Base-by-base conservation (phyloP, 2,113 vertebrate genomes). In the Cynocephalus volans region DNA sequence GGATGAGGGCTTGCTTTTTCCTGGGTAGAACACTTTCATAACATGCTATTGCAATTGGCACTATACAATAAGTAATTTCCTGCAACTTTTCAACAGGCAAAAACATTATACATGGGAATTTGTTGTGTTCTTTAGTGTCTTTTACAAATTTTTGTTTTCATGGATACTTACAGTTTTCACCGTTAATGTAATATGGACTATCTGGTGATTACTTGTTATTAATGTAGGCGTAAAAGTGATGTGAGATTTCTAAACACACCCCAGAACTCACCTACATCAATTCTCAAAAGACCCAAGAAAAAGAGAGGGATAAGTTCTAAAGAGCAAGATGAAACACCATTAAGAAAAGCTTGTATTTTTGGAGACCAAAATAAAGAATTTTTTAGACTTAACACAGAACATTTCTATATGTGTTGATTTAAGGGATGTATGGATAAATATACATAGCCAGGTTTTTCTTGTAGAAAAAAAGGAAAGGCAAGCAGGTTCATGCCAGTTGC, bases 121-220 rank as follows among this genome's bases (percentile, higher is more conserved):
- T 0, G 2, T 58, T 70, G 83, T 23, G 79, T 72, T 88, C 50
- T 69, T 81, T 97, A 87, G 93, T 82, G 48, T 88, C 70, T 82
- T 70, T 54, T 64, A 76, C 17, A 89, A 84, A 90, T 88, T 85
- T 97, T 88, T 70, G 67, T 80, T 93, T 97, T 94, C 50, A 85
- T 60, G 64, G 80, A 79, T 67, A 86, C 45, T 89, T 92, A 73
- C 1, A 36, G 88, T 21, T 97, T 97, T 97, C 60, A 97, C 31
- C 24, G 93, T 69, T 21, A 69, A 58, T 72, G 79, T 41, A 64
- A 82, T 76, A 33, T 1, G 62, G 13, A 73, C 31, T 62, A 67
- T 48, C 1, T 1, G 0, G 0, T 21, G 83, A 45, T 83, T 1
- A 0, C 84, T 87, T 90, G 65, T 31, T 50, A 85, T 77, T 81